These are phyloP conservation scores for Halichondria panicea DNA, from an alignment of 37 sponge, comb jelly and placozoan species.

Conservation along the genomic window DNA sequence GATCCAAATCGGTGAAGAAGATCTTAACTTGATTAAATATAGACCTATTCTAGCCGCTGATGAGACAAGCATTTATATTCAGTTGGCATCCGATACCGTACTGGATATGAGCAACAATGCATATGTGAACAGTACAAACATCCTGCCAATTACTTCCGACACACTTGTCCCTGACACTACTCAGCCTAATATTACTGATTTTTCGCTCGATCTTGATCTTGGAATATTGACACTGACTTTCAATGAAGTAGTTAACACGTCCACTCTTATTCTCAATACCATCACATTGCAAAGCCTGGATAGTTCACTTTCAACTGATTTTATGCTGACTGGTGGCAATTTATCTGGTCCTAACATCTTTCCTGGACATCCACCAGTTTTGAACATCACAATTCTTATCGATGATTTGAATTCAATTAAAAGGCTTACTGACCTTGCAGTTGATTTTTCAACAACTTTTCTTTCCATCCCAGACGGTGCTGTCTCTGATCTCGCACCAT, in stretches of 20 bases:
- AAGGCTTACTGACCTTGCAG: slow-evolving; percentile 46
- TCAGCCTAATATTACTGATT: slow-evolving; percentile 34
- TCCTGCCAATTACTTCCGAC: slow-evolving; percentile 24
- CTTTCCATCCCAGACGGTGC: slow-evolving; percentile 56
- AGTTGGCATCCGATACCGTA: slow-evolving; percentile 32
- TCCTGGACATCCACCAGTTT: slow-evolving; percentile 82
- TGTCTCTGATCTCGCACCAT: slow-evolving; percentile 52
- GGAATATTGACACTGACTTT: slow-evolving; percentile 70
- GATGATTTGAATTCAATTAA: slow-evolving; percentile 78
- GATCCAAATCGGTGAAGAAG: slow-evolving; percentile 56
- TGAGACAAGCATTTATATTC: slow-evolving; percentile 47
- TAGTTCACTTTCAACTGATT: neutral
- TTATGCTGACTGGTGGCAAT: slow-evolving; percentile 52
- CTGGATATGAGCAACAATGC: slow-evolving; percentile 74
- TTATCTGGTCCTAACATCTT: slow-evolving; percentile 56
- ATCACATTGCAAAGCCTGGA: slow-evolving; percentile 43
- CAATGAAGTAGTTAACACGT: slow-evolving; percentile 67
- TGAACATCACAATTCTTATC: slow-evolving; percentile 34
- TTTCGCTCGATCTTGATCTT: slow-evolving; percentile 61
- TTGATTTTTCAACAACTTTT: slow-evolving; percentile 60
- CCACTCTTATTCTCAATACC: slow-evolving; percentile 54
- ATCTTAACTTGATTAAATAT: slow-evolving; percentile 76
- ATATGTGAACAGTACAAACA: slow-evolving; percentile 23
- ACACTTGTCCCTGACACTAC: slow-evolving; percentile 43
- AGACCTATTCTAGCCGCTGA: slow-evolving; percentile 41